A percentile compares a stretch with the other conserved stretches of the same genome.
Evolutionary conservation across 2,113 vertebrate species (phyloP).

Genomic region (Ondatra zibethicus): DNA sequence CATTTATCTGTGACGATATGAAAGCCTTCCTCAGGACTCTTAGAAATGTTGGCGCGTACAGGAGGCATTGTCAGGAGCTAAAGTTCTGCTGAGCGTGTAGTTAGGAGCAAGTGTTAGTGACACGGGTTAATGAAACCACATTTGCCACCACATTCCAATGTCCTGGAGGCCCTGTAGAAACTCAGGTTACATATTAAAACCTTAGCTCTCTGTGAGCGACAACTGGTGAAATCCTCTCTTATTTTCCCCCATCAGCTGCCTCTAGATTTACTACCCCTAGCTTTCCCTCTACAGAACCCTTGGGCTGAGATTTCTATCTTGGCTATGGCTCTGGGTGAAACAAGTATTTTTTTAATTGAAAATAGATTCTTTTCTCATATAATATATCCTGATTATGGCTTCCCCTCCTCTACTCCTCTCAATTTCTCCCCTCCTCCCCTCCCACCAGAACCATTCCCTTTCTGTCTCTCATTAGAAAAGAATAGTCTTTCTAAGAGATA

Average conservation of each 20-base stretch:
- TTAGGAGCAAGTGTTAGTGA: neutral
- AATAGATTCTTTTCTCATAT: neutral
- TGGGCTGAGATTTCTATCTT: neutral
- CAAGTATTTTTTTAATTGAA: conserved; percentile 14
- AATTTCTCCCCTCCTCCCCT: neutral
- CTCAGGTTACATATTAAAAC: conserved; percentile 65
- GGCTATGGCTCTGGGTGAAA: neutral
- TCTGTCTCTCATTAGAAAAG: neutral
- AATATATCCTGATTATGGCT: neutral
- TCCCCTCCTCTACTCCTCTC: neutral
- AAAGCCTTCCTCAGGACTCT: neutral
- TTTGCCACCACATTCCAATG: conserved; percentile 63
- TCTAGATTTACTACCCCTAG: neutral
- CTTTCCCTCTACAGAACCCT: neutral
- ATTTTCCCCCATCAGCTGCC: conserved; percentile 29
- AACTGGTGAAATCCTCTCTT: conserved; percentile 25
- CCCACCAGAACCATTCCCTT: too few species aligned
- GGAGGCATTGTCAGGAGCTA: neutral
- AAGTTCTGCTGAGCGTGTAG: conserved; percentile 17
- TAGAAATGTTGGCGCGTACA: neutral
- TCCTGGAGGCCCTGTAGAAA: neutral
- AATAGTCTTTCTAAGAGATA: neutral
- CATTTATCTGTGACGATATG: neutral
- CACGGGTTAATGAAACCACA: conserved; percentile 1
- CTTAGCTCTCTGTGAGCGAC: conserved; percentile 35